Evolutionary conservation across 2,113 vertebrate genomes (phyloP).

Genomic region (Xiphorhynchus elegans): DNA sequence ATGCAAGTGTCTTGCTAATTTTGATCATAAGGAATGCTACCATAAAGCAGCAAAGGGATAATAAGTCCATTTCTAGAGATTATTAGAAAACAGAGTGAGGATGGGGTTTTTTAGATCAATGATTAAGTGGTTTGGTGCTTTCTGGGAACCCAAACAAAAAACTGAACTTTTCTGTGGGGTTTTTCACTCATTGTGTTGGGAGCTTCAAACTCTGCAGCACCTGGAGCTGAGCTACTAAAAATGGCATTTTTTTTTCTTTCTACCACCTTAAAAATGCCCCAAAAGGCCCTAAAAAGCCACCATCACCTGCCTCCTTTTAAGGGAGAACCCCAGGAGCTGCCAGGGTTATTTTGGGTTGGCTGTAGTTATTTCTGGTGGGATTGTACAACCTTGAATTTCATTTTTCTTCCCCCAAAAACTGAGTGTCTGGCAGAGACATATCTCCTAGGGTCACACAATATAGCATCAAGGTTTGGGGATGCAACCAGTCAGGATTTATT

Average conservation of each 20-base stretch:
- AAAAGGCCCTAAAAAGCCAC: neutral
- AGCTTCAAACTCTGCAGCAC: neutral
- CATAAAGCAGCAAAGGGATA: conserved; percentile 80
- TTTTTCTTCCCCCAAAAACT: neutral
- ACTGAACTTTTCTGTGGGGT: conserved; percentile 46
- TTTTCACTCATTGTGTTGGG: neutral
- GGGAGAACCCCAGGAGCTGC: neutral
- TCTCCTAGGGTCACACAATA: neutral
- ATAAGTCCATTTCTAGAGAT: conserved; percentile 80
- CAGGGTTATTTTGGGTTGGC: neutral
- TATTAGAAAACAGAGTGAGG: conserved; percentile 73
- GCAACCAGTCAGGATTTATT: neutral
- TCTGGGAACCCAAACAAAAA: conserved; percentile 58
- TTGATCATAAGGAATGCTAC: conserved; percentile 84
- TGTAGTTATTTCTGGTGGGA: neutral
- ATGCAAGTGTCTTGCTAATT: conserved; percentile 88
- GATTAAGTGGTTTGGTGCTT: conserved; percentile 76
- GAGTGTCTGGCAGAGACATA: neutral
- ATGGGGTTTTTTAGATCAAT: conserved; percentile 55
- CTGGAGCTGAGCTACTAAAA: neutral
- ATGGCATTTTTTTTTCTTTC: fast-evolving
- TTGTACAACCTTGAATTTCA: neutral
- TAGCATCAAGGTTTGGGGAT: neutral
- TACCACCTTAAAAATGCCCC: neutral
- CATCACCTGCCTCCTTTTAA: no score